Conservation (phyloP, 2,113 vertebrate species). For the Anhinga anhinga region DNA sequence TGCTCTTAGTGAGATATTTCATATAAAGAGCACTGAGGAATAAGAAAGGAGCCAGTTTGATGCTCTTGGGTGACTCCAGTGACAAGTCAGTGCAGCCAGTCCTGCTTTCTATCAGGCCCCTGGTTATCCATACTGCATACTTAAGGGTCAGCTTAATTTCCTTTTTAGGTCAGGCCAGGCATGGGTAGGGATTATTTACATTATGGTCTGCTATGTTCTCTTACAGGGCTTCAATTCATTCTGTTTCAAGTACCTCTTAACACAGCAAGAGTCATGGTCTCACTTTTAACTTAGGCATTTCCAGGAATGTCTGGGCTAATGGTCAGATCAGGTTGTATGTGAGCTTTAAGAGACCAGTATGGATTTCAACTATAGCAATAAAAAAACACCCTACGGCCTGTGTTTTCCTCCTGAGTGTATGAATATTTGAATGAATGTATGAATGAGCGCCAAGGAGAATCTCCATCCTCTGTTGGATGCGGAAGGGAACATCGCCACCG, state of each 20-base stretch:
- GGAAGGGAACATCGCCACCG: no score
- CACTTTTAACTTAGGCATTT: neutral
- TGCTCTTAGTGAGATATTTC: neutral
- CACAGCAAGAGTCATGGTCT: neutral
- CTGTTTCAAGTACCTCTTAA: neutral
- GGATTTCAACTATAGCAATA: neutral
- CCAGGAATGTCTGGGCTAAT: neutral
- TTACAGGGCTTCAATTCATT: neutral
- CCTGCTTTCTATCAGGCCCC: neutral
- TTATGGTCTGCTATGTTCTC: neutral
- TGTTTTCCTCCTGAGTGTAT: neutral
- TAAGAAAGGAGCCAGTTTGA: neutral
- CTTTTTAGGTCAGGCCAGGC: neutral
- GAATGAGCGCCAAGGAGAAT: no score
- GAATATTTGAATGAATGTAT: no score
- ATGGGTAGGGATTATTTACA: neutral
- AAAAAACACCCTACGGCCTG: neutral
- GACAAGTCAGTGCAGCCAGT: neutral
- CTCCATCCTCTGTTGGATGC: no score
- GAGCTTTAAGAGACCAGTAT: neutral
- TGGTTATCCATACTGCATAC: neutral
- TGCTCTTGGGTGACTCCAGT: neutral
- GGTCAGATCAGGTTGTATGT: neutral
- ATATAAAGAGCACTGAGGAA: rapidly evolving
- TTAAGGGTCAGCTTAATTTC: neutral